phyloP scores from a whole-genome alignment of 2,113 vertebrate genomes.

The Xenopus tropicalis region DNA sequence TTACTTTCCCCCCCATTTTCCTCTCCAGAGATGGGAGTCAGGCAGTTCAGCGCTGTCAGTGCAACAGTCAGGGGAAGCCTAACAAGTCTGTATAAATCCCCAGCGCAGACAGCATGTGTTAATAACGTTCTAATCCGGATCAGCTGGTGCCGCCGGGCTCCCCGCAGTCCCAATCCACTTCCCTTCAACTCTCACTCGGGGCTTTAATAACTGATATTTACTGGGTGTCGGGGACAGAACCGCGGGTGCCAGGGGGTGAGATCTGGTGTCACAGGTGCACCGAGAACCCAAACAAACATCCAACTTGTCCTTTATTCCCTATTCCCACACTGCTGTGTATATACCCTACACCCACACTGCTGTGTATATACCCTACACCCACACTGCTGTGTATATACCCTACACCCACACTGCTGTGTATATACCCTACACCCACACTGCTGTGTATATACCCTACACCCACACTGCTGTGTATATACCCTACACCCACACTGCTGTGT shows the following conservation, averaged over 20 bases:
- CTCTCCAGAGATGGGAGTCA: background rate
- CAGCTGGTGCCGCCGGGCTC: constrained; percentile 17
- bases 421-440: background rate
- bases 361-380: background rate
- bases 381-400: too few species aligned
- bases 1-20: constrained; percentile 2
- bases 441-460: background rate
- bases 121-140: constrained; percentile 32
- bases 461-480: too few species aligned
- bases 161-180: constrained; percentile 3
- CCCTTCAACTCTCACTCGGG: background rate
- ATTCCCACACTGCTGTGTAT: too few species aligned
- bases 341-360: too few species aligned
- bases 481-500: too few species aligned
- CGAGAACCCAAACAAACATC: background rate
- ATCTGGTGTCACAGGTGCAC: constrained; percentile 20
- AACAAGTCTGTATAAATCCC: constrained; percentile 18
- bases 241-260: constrained; percentile 3
- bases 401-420: background rate
- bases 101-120: constrained; percentile 10
- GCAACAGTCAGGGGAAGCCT: background rate
- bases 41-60: background rate
- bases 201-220: constrained; percentile 37
- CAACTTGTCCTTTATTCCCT: background rate
- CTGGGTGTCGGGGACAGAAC: background rate